Base-by-base conservation (phyloP, 2,113 vertebrate species). In the Calypte anna region DNA sequence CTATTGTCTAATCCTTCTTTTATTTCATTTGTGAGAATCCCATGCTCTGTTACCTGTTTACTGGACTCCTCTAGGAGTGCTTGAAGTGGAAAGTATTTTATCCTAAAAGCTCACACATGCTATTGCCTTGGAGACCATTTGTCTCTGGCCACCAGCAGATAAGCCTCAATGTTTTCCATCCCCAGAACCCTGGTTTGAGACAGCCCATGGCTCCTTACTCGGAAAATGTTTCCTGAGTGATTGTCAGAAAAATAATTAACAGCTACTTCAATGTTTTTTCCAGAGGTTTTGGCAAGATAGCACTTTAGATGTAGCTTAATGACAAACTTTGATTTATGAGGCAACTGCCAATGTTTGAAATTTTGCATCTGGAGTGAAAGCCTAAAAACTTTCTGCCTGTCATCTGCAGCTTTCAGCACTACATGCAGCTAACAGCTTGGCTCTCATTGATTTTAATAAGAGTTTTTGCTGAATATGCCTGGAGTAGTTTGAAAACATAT, bases 321-420 rank as follows among this genome's bases (percentile, higher is more conserved):
- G 83, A 85, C 72, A 78, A 94, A 87, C 80, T 91, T 85, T 88
- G 91, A 94, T 96, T 94, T 91, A 95, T 80, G 75, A 88, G 57
- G 64, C 43, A 84, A 80, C 64, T 48, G 81, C n/a, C 87, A 87
- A 58, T 53, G 79, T 84, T 91, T 90, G 70, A 59, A 68, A 85
- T 88, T 79, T 82, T 79, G 93, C n/a, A 76, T 93, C 75, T 53
- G 77, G 54, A 82, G 64, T 54, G 64, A 68, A 88, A 48, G 43
- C 33, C 15, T 20, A 79, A 64, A 74, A 94, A 75, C 40, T 72
- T 72, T 83, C 27, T 93, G 46, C 36, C 36, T 78, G 88, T 86
- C 54, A 68, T 63, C 66, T 63, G 57, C 81, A 66, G 64, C 70
- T 80, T 79, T 94, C 58, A 77, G 73, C 51, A 28, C 1, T 5